Evolutionary conservation across 1,140 invertebrate species (phyloP), one percentile per base, ranked within the genome.

Genomic region (Heliconius himera): DNA sequence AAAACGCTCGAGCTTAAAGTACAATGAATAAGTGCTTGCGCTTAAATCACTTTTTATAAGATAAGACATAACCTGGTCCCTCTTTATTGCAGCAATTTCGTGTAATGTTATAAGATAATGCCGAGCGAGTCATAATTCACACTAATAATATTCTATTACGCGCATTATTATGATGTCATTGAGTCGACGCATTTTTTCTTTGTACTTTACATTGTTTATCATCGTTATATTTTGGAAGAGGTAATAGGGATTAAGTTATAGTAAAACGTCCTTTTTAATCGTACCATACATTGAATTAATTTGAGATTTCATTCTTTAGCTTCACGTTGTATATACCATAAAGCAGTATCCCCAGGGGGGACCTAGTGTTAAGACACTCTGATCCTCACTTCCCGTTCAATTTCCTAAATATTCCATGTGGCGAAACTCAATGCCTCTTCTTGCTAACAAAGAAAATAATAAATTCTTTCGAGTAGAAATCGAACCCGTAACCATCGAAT

Each of bases 111-210:
- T 75, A 36, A 75, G 74, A 75, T 75, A 60, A 51, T 38, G 74
- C 74, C 36, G 3, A 29, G 74, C 33, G n/a, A 75, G 51, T 75
- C 74, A 75, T 75, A 75, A 75, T 75, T 75, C 54, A 75, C 74
- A 22, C 29, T 75, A 60, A 75, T 75, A 60, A 36, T 75, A 75
- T 75, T 75, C 74, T 75, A 60, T 75, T 56, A 74, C 51, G n/a
- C 54, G 29, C 29, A 56, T 74, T 75, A 60, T 75, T 38, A 38
- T 36, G 38, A 60, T 26, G 33, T 54, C 74, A 33, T 33, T 33
- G 54, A 75, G 51, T 41, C 54, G 22, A 13, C 8, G 33, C 33
- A 26, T 26, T 26, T 26, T 26, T 26, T 26, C 26, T 26, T 26
- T 26, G 26, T 26, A 26, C 26, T 26, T 26, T 26, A 26, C 26